Evolutionary conservation across 2,888 invertebrate species (phyloP).

Genomic region (Ethmia dodecea): DNA sequence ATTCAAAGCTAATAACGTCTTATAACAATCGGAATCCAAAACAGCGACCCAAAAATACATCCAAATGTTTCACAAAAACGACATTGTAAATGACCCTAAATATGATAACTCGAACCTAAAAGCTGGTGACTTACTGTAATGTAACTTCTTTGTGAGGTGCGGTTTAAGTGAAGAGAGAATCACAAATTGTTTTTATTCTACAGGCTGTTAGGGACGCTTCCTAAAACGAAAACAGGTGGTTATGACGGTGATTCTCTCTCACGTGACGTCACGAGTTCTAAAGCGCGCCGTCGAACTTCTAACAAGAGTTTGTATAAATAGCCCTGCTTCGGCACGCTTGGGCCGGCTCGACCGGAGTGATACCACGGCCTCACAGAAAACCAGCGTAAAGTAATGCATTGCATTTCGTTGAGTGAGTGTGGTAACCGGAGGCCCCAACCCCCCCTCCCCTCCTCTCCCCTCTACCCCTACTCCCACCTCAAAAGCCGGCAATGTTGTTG

Average conservation of each 20-base stretch:
- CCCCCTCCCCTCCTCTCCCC: too few relatives aligned
- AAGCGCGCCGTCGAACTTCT: background rate
- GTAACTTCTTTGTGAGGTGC: constrained; percentile 22
- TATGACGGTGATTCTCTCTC: background rate
- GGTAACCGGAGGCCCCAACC: too few relatives aligned
- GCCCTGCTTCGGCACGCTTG: background rate
- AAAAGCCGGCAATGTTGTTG: too few relatives aligned
- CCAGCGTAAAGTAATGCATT: too few relatives aligned
- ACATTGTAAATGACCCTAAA: constrained; percentile 1
- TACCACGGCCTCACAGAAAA: too few relatives aligned
- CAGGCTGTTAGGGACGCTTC: background rate
- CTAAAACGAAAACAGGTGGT: background rate
- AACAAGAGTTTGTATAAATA: background rate
- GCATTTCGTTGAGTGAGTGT: too few relatives aligned
- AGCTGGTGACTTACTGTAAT: constrained; percentile 45
- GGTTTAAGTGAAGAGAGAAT: constrained; percentile 26
- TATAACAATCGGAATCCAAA: too few relatives aligned
- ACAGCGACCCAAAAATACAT: constrained; percentile 1
- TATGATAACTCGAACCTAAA: constrained; percentile 31
- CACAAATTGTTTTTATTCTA: background rate
- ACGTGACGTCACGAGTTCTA: background rate
- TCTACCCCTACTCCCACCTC: too few relatives aligned
- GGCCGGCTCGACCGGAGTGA: too few relatives aligned
- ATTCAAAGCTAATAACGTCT: too few relatives aligned
- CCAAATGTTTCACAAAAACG: constrained; percentile 5